Percentiles rank a stretch among this genome's conserved stretches.
Evolutionary conservation across 2,113 vertebrate species (phyloP).

Genomic region (Nothoprocta pentlandii): DNA sequence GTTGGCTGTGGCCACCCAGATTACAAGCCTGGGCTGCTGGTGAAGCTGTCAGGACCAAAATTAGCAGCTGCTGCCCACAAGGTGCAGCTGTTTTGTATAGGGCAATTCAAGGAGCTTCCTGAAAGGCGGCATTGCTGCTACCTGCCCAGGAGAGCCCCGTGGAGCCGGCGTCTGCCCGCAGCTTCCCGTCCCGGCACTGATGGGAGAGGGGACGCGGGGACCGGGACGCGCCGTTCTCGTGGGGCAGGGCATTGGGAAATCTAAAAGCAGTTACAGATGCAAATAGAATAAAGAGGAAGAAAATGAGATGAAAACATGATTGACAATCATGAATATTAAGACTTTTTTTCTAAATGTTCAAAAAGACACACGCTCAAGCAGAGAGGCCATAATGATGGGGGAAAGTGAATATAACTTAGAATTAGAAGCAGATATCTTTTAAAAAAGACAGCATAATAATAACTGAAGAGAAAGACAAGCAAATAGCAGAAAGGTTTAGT

Average conservation of each 20-base stretch:
- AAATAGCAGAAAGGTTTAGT: background rate
- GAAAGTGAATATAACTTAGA: background rate
- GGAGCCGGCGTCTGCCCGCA: background rate
- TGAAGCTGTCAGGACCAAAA: background rate
- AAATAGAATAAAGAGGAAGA: background rate
- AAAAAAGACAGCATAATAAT: background rate
- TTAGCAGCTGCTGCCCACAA: background rate
- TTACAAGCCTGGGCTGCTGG: background rate
- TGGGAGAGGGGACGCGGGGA: background rate
- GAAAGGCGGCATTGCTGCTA: rapidly evolving
- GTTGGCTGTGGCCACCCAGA: background rate
- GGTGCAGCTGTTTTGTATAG: background rate
- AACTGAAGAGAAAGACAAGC: background rate
- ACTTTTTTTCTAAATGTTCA: background rate
- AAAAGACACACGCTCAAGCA: background rate
- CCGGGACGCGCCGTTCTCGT: background rate
- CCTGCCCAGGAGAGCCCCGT: background rate
- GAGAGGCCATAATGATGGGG: background rate
- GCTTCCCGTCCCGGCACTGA: too few species aligned
- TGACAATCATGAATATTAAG: background rate
- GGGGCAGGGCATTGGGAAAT: rapidly evolving
- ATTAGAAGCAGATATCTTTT: background rate
- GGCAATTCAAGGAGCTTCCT: background rate
- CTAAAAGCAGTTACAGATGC: background rate
- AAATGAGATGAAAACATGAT: background rate